phyloP scores from a whole-genome alignment of 2,888 invertebrate genomes.

The Dysmachus trigonus region DNA sequence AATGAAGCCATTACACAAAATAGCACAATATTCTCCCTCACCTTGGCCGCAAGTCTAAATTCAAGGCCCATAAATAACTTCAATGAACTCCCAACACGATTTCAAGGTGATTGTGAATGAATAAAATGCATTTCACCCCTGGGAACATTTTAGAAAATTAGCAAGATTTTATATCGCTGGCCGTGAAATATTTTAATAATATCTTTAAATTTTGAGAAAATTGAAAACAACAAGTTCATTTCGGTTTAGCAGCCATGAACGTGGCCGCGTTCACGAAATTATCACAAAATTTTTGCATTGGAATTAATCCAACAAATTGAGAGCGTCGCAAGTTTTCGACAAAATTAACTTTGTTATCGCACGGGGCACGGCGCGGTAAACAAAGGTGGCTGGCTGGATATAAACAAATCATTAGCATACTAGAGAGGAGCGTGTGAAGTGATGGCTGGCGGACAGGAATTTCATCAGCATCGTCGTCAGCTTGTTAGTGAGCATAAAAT shows the following conservation, averaged over 20 bases:
- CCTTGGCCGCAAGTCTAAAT: not conserved
- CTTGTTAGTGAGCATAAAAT: not conserved
- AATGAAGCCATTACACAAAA: not conserved
- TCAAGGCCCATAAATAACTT: not conserved
- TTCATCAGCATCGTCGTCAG: not conserved
- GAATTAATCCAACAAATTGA: not conserved
- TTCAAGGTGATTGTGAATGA: not conserved
- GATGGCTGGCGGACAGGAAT: not conserved
- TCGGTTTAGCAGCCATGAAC: not conserved
- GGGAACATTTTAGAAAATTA: not conserved
- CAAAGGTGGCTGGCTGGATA: not conserved
- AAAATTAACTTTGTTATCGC: not conserved
- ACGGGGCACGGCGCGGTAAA: not conserved
- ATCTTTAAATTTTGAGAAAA: not conserved
- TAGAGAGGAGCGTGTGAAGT: not conserved
- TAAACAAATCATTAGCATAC: not conserved
- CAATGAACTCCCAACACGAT: not conserved
- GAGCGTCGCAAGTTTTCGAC: not conserved
- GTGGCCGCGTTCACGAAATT: not conserved
- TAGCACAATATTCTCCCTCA: not conserved
- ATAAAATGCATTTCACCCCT: not conserved
- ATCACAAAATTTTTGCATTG: not conserved
- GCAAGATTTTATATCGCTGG: not conserved
- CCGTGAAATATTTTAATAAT: not conserved
- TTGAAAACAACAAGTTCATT: not conserved